Percentiles rank a stretch among this genome's conserved stretches.
phyloP scores from a whole-genome alignment of 1,140 invertebrate species.

The Micrasema longulum region DNA sequence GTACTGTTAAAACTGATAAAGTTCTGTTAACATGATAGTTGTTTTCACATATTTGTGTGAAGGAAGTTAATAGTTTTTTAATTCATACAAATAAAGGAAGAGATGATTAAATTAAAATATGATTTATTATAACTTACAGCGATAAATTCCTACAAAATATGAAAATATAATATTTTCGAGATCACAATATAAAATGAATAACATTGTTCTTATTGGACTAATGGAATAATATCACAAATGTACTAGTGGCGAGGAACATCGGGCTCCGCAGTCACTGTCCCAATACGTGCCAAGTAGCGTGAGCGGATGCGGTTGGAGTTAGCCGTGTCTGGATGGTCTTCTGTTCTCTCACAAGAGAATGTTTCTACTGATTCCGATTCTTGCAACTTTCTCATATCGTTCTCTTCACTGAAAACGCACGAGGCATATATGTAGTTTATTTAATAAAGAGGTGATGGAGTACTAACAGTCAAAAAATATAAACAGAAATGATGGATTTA shows the following conservation, averaged over 20 bases:
- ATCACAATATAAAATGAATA: constrained; percentile 16
- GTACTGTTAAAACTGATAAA: no score
- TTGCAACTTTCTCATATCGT: constrained; percentile 12
- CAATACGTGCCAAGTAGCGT: constrained; percentile 45
- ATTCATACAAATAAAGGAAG: no score
- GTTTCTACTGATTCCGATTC: constrained; percentile 38
- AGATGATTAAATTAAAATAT: no score
- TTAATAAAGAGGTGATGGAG: no score
- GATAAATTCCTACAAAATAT: no score
- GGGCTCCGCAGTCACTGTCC: constrained; percentile 36
- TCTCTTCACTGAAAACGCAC: constrained; percentile 39
- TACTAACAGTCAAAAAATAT: no score
- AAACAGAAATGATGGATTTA: no score
- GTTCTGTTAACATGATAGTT: no score
- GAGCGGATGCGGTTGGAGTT: constrained; percentile 46
- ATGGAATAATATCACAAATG: constrained; percentile 1
- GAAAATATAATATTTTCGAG: constrained; percentile 15
- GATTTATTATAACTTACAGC: no score
- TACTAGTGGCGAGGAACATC: constrained; percentile 20
- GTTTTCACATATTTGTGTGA: no score
- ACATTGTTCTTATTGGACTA: constrained; percentile 9
- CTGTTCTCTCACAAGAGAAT: constrained; percentile 38
- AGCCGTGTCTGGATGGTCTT: constrained; percentile 26
- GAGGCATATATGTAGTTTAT: no score
- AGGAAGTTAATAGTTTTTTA: no score